phyloP scores from a whole-genome alignment of 2,113 vertebrate species.

The Rutilus rutilus region DNA sequence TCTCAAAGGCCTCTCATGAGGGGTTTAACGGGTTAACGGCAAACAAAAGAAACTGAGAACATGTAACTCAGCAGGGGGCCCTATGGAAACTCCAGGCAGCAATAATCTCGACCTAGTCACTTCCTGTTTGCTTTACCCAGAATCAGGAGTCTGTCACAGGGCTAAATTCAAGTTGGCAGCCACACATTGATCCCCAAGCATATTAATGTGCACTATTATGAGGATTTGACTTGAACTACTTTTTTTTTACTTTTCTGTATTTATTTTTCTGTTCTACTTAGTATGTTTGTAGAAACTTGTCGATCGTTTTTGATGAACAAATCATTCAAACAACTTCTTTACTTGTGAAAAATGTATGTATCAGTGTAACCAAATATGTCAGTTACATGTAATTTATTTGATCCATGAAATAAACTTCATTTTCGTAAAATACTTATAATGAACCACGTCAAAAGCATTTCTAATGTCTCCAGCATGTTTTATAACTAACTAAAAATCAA shows the following conservation, averaged over 20 bases:
- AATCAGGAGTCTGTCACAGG: constrained; percentile 15
- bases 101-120: constrained; percentile 49
- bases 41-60: constrained; percentile 59
- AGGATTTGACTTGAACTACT: neutral
- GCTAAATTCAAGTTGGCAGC: constrained; percentile 13
- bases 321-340: neutral
- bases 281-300: neutral
- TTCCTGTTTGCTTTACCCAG: constrained; percentile 55
- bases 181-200: constrained; percentile 29
- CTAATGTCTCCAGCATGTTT: no score
- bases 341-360: no score
- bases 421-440: no score
- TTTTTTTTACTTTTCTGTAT: neutral
- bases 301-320: neutral
- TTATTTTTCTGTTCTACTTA: neutral
- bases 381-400: no score
- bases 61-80: constrained; percentile 56
- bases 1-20: constrained; percentile 61
- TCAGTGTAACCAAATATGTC: no score
- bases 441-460: no score
- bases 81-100: constrained; percentile 50
- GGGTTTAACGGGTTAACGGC: constrained; percentile 65
- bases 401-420: no score
- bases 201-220: constrained; percentile 1
- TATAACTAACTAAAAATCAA: no score